Evolutionary conservation across 2,888 invertebrate species (phyloP).

Genomic region (Neelides folsomi): DNA sequence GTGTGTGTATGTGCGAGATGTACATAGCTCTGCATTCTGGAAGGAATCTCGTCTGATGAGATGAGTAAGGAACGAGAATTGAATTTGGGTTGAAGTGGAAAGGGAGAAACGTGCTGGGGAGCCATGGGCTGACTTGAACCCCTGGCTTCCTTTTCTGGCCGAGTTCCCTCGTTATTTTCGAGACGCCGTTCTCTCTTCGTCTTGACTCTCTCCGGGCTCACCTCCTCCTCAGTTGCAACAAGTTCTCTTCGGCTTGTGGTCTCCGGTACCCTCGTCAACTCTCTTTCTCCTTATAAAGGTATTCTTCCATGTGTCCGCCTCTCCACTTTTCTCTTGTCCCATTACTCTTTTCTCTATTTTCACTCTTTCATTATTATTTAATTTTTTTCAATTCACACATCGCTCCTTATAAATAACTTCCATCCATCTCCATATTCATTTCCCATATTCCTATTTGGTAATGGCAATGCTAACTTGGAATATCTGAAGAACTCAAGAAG

Average conservation of each 20-base stretch:
- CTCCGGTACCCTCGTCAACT: constrained; percentile 21
- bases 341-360: constrained; percentile 1
- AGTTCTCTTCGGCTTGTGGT: constrained; percentile 28
- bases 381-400: constrained; percentile 5
- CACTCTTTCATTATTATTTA: constrained; percentile 7
- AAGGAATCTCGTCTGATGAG: neutral
- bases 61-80: no score
- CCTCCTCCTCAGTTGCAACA: constrained; percentile 30
- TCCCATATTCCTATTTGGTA: no score
- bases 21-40: neutral
- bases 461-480: no score
- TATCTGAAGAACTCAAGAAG: neutral
- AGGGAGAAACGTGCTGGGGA: constrained; percentile 3
- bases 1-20: neutral
- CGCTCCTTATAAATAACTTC: constrained; percentile 4
- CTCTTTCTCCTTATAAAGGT: constrained; percentile 7
- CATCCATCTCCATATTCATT: constrained; percentile 9
- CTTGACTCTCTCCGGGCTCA: constrained; percentile 22
- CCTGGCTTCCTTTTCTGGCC: constrained; percentile 31
- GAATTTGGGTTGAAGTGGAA: constrained; percentile 2
- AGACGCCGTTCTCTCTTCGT: constrained; percentile 7
- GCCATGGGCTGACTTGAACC: constrained; percentile 10
- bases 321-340: constrained; percentile 1
- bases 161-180: constrained; percentile 31
- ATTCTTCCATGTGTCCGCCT: neutral